A percentile compares a stretch with the other conserved stretches of the same genome.
Conservation (phyloP, 2,113 vertebrate genomes). For the Poecile atricapillus region DNA sequence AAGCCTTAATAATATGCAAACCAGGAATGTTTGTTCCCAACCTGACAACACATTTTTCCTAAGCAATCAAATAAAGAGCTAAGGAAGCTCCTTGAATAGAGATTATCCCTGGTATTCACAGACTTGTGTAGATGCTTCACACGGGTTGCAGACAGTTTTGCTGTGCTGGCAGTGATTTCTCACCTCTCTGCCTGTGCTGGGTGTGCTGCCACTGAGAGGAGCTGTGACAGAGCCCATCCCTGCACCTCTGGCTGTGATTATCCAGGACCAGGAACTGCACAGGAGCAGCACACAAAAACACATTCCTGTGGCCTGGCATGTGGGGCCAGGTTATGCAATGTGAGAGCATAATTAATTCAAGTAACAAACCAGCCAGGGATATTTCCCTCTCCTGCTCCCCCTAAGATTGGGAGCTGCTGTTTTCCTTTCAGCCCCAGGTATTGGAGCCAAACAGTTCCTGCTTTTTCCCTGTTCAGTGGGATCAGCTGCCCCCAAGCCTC, state of each 20-base stretch:
- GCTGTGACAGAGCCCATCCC: not conserved
- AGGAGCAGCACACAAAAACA: not conserved
- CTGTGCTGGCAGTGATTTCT: not conserved
- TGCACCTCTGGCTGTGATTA: rapidly evolving
- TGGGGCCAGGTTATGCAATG: not conserved
- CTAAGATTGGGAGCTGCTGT: not conserved
- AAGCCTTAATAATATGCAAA: not conserved
- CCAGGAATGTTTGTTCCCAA: not conserved
- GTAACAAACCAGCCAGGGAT: not conserved
- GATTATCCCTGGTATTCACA: not conserved
- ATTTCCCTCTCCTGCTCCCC: not conserved
- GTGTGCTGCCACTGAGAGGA: not conserved
- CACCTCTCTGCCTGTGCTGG: rapidly evolving
- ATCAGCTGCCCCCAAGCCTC: not conserved
- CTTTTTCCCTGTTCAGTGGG: not conserved
- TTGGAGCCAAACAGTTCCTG: rapidly evolving
- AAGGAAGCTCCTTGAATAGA: not conserved
- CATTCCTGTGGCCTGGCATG: conserved; percentile 1
- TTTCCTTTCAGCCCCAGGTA: not conserved
- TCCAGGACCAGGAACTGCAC: not conserved
- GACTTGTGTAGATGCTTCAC: not conserved
- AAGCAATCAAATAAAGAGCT: not conserved
- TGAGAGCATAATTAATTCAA: not conserved
- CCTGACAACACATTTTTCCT: not conserved
- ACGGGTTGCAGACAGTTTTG: not conserved